Base-by-base conservation (phyloP, 2,113 vertebrate species). In the Dolichallabes microphthalmus region DNA sequence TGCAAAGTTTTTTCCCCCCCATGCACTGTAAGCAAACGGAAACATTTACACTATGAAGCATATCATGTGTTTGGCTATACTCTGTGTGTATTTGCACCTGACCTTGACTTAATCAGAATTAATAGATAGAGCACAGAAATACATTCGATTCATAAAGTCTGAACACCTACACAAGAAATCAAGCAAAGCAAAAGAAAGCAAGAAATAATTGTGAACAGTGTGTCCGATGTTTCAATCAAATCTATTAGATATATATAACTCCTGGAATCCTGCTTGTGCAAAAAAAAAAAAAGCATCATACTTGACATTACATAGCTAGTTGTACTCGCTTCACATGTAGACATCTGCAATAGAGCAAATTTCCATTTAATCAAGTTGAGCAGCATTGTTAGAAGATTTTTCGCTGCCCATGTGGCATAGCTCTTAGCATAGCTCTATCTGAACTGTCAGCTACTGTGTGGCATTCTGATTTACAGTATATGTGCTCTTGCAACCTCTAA, bases 341-440 rank as follows among this genome's bases (percentile, higher is more conserved):
- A 66, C 27, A 30, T 15, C 12, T 66, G 12, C 30, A 69, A 4
- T 69, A 69, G 63, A 66, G 27, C 63, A 45, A 45, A 45, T 45
- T 45, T 45, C n/a, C 77, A 32, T 35, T 79, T 32, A 35, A 88
- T 55, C 35, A 61, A n/a, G 35, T 30, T 63, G 20, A 79, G 50
- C 66, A 60, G 39, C 10, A 19, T 19, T 35, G 66, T 35, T 68
- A 68, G 30, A 7, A 68, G 27, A 32, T 19, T 15, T 32, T 8
- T 45, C n/a, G n/a, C n/a, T n/a, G n/a, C n/a, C n/a, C n/a, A n/a
- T n/a, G n/a, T n/a, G n/a, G n/a, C n/a, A n/a, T n/a, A n/a, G n/a
- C n/a, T n/a, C 27, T 15, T 30, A 13, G 5, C 4, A 1, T 66
- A 32, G 30, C 64, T 66, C 22, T 63, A 1, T 60, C 4, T 22